phyloP scores from a whole-genome alignment of 2,888 invertebrate species.

The Agrotis ipsilon region DNA sequence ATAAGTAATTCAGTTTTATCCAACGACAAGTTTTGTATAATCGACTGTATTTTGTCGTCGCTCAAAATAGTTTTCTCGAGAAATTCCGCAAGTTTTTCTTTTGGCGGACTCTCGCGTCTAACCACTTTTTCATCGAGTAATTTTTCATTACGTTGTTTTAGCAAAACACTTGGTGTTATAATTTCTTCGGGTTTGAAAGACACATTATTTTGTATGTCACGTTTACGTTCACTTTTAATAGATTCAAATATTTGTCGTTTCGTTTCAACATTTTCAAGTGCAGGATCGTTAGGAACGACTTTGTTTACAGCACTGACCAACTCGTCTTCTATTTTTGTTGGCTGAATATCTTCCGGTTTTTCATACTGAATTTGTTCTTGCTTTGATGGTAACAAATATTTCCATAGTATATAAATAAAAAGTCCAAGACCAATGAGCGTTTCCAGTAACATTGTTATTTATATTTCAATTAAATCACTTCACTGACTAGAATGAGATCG shows the following conservation, averaged over 20 bases:
- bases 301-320: conserved; percentile 17
- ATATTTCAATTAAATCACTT: conserved; percentile 81
- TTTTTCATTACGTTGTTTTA: conserved; percentile 73
- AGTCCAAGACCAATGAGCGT: conserved; percentile 82
- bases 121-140: conserved; percentile 61
- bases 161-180: conserved; percentile 70
- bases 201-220: conserved; percentile 27
- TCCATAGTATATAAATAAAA: conserved; percentile 82
- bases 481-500: conserved; percentile 79
- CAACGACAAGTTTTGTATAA: conserved; percentile 86
- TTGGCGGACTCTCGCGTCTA: conserved; percentile 86
- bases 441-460: conserved; percentile 84
- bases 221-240: conserved; percentile 19
- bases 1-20: conserved; percentile 75
- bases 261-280: conserved; percentile 25
- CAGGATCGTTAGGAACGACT: conserved; percentile 18
- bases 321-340: conserved; percentile 24
- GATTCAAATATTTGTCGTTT: conserved; percentile 39
- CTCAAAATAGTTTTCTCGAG: conserved; percentile 87
- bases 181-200: conserved; percentile 54
- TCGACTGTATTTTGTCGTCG: conserved; percentile 86
- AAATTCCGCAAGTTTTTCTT: conserved; percentile 85
- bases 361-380: conserved; percentile 55
- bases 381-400: conserved; percentile 74
- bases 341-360: conserved; percentile 41